phyloP scores from a whole-genome alignment of 2,888 invertebrate genomes.

The Miltochrista miniata region DNA sequence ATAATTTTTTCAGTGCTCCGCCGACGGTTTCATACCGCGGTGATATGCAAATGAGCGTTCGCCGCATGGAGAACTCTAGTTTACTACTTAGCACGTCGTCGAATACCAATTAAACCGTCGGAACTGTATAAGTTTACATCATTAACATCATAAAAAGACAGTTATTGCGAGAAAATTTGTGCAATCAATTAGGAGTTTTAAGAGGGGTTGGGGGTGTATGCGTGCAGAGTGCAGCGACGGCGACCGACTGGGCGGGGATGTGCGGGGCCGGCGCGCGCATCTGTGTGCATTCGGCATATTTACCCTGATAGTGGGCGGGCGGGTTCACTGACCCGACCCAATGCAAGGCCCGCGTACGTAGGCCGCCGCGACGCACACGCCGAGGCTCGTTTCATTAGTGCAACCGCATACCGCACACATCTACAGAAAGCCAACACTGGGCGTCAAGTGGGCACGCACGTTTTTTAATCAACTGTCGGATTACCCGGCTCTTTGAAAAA shows the following conservation, averaged over 20 bases:
- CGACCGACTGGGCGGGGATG: slow-evolving; percentile 52
- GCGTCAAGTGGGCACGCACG: slow-evolving; percentile 77
- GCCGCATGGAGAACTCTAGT: slow-evolving; percentile 51
- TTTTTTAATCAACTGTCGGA: slow-evolving; percentile 58
- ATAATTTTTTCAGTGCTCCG: slow-evolving; percentile 69
- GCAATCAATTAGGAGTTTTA: slow-evolving; percentile 83
- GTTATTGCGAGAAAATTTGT: slow-evolving; percentile 83
- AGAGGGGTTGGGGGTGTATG: slow-evolving; percentile 70
- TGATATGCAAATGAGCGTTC: slow-evolving; percentile 60
- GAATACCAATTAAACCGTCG: slow-evolving; percentile 73
- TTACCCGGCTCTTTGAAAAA: slow-evolving; percentile 30
- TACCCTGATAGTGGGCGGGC: slow-evolving; percentile 82
- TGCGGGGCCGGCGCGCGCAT: slow-evolving; percentile 76
- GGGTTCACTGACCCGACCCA: slow-evolving; percentile 82
- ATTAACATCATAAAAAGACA: slow-evolving; percentile 82
- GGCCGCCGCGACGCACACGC: slow-evolving; percentile 73
- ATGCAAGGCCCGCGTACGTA: slow-evolving; percentile 80
- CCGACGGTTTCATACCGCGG: slow-evolving; percentile 45
- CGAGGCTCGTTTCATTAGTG: slow-evolving; percentile 73
- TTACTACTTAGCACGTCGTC: slow-evolving; percentile 59
- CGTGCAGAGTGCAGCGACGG: slow-evolving; percentile 73
- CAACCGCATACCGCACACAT: slow-evolving; percentile 58
- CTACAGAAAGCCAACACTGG: slow-evolving; percentile 70
- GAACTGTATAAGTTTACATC: slow-evolving; percentile 79
- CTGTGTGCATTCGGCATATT: slow-evolving; percentile 84